Conservation (phyloP, 37 sponge, comb jelly and placozoan genomes). For the Aplysina aerophoba region DNA sequence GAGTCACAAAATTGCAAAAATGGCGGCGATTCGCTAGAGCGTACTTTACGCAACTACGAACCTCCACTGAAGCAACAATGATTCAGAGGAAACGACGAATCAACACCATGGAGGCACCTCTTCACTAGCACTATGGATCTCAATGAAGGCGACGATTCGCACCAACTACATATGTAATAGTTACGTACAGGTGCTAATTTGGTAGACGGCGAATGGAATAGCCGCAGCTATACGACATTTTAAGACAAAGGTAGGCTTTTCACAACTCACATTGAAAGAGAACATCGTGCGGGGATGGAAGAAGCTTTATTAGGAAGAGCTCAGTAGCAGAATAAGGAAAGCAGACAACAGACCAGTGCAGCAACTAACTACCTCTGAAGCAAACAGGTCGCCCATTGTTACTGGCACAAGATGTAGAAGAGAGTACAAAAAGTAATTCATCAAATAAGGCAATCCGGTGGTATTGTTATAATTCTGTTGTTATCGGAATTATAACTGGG, state of each 20-base stretch:
- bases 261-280: not conserved
- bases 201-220: not conserved
- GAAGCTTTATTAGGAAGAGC: slow-evolving; percentile 14
- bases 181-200: not conserved
- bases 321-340: not conserved
- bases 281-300: slow-evolving; percentile 1
- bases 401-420: not conserved
- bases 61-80: no score
- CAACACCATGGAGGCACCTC: no score
- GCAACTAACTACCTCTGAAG: not conserved
- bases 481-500: not conserved
- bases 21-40: no score
- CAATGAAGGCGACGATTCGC: no score
- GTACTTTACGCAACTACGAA: no score
- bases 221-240: slow-evolving; percentile 1
- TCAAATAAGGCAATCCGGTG: not conserved
- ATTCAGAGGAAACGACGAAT: no score
- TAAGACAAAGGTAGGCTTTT: not conserved
- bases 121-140: no score
- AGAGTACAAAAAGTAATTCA: not conserved
- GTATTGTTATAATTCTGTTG: not conserved
- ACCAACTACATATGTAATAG: no score
- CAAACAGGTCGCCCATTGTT: slow-evolving; percentile 19
- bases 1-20: no score
- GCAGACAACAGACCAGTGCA: not conserved